Base-by-base conservation (phyloP, 2,797 vertebrate genomes). In the Anableps anableps region DNA sequence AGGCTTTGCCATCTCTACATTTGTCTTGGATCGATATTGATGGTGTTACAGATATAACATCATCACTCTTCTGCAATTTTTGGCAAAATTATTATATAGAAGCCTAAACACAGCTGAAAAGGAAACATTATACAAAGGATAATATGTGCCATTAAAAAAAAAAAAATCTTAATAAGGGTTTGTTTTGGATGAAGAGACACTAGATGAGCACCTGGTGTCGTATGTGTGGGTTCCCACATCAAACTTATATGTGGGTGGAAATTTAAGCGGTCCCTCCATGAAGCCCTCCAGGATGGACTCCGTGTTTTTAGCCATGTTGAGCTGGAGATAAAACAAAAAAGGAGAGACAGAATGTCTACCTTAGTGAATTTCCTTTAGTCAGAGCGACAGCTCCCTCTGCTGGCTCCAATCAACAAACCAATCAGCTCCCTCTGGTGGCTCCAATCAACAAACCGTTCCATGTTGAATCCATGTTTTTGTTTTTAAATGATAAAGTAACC, bases 151-250 rank as follows among this genome's bases (percentile, higher is more conserved):
- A n/a, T n/a, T n/a, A n/a, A n/a, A 10, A 21, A 21, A 34, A 14
- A 19, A 23, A 43, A 38, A 50, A 53, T 43, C 34, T 43, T 34
- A 9, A 8, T 3, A 19, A 8, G 8, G 45, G 31, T 5, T 31
- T 26, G 29, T 68, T 23, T 79, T 48, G 34, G 73, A 60, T 21
- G 34, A 66, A 60, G 75, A 50, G 6, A 70, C 1, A 1, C 38
- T 41, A 38, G 26, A 4, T 36, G 36, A 36, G 60, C 89, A 99
- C 99, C 99, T 99, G 89, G 97, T 99, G 89, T 99, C 99, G 0
- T 99, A 99, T 1, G 96, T 98, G 84, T 99, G 97, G 75, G 98
- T 99, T 64, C 99, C 98, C 89, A 99, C 98, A 9, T 99, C 99
- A 66, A 99, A 99, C 90, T 99, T 99, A 93, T 99, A 99, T 0